Conservation (phyloP, 2,113 vertebrate species). For the Tupaia tana region DNA sequence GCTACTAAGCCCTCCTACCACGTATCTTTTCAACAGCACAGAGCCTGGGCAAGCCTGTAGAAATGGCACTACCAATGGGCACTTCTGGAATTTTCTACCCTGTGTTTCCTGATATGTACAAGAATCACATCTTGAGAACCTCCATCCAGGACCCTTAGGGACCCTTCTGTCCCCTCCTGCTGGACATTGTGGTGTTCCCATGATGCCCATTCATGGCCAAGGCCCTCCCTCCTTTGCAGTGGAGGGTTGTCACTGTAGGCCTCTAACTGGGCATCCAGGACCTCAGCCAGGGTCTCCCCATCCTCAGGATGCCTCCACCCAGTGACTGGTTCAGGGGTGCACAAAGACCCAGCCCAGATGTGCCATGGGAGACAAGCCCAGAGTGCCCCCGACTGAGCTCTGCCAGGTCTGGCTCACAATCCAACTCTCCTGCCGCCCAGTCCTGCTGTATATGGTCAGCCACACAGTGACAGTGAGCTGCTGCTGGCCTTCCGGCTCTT, state of each 20-base stretch:
- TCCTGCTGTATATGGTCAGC: no score
- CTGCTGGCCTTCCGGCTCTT: neutral
- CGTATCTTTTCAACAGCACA: neutral
- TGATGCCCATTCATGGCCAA: neutral
- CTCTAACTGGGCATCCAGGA: neutral
- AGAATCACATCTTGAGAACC: neutral
- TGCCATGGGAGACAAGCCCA: neutral
- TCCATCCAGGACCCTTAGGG: neutral
- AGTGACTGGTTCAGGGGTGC: neutral
- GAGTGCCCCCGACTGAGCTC: neutral
- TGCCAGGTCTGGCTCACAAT: neutral
- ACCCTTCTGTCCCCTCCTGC: no score
- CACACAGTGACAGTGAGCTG: no score
- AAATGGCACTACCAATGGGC: neutral
- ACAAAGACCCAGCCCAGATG: neutral
- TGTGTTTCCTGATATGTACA: rapidly evolving
- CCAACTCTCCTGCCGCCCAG: no score
- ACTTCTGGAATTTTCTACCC: neutral
- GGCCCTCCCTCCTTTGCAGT: no score
- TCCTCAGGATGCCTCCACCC: rapidly evolving
- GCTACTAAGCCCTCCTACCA: neutral
- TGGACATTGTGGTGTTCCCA: neutral
- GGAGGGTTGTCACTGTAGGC: neutral
- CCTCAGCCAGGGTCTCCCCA: neutral
- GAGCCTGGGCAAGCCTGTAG: neutral